Conservation (phyloP, 2,888 invertebrate genomes). For the Helicoverpa assulta region DNA sequence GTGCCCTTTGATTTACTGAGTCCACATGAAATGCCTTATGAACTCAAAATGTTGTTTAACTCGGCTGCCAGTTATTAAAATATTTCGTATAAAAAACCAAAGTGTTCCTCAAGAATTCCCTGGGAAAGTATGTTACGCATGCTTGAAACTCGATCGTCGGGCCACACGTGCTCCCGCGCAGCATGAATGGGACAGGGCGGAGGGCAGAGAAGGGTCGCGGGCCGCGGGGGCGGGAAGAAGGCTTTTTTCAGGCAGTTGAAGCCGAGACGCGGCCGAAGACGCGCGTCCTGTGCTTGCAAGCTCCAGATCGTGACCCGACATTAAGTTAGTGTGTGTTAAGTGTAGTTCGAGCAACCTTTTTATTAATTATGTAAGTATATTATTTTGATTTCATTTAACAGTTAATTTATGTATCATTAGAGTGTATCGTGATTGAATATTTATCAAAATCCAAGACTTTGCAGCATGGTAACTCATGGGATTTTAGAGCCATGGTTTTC, state of each 20-base stretch:
- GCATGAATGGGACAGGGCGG: conserved; percentile 76
- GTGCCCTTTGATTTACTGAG: conserved; percentile 51
- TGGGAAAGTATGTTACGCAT: conserved; percentile 86
- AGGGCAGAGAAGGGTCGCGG: conserved; percentile 69
- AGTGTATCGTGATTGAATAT: background rate
- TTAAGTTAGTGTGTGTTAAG: conserved; percentile 46
- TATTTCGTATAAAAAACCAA: conserved; percentile 65
- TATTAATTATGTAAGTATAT: conserved; percentile 47
- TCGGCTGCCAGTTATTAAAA: conserved; percentile 59
- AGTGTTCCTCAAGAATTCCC: conserved; percentile 69
- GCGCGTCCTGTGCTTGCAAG: conserved; percentile 72
- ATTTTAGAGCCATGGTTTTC: background rate
- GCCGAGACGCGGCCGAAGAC: conserved; percentile 75
- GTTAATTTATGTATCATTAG: background rate
- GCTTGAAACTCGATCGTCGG: conserved; percentile 80
- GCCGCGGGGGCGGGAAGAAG: conserved; percentile 73
- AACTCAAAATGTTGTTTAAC: conserved; percentile 52
- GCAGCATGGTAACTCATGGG: background rate
- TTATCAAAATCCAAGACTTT: conserved; percentile 2
- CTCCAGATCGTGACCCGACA: conserved; percentile 42
- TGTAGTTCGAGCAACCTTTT: conserved; percentile 32
- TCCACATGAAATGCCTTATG: conserved; percentile 48
- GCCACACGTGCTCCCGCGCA: conserved; percentile 85
- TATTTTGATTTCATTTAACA: conserved; percentile 1
- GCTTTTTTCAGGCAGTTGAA: conserved; percentile 89